These are phyloP conservation scores for Melanostoma scalare DNA, from an alignment of 2,888 invertebrate genomes.

Conservation along the genomic window DNA sequence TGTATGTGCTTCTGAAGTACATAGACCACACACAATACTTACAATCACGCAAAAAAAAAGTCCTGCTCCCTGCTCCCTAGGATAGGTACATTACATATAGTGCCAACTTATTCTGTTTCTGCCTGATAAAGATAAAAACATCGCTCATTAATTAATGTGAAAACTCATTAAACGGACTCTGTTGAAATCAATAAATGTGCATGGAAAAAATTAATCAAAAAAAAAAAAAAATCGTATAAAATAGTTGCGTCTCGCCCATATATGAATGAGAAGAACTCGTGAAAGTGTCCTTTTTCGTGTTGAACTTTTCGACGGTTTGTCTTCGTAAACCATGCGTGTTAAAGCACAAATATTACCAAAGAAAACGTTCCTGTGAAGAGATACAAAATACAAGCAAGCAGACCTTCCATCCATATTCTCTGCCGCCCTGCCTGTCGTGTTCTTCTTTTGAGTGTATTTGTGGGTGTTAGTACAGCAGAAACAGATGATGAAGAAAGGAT, in stretches of 20 bases:
- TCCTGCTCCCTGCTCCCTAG: constrained; percentile 27
- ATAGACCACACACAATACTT: constrained; percentile 63
- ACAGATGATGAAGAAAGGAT: constrained; percentile 70
- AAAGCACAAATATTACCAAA: constrained; percentile 65
- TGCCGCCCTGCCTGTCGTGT: background rate
- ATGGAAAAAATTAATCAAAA: constrained; percentile 9
- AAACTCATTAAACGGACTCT: constrained; percentile 11
- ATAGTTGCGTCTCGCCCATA: constrained; percentile 10
- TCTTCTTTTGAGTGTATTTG: constrained; percentile 39
- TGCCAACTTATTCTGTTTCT: constrained; percentile 43
- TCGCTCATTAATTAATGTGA: constrained; percentile 18
- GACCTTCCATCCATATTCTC: constrained; percentile 1
- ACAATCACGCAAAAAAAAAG: constrained; percentile 59
- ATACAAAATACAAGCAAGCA: constrained; percentile 25
- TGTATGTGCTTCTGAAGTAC: constrained; percentile 65
- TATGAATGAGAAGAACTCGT: constrained; percentile 11
- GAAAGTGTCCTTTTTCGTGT: constrained; percentile 19
- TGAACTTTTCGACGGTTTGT: constrained; percentile 60
- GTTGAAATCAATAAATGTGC: constrained; percentile 23
- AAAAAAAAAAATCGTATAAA: constrained; percentile 9
- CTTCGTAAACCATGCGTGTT: constrained; percentile 68
- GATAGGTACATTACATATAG: constrained; percentile 16
- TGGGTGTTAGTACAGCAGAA: constrained; percentile 58
- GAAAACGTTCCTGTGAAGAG: constrained; percentile 55
- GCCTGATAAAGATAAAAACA: constrained; percentile 1